phyloP scores from a whole-genome alignment of 2,888 invertebrate genomes.

The Ecdyonurus torrentis region DNA sequence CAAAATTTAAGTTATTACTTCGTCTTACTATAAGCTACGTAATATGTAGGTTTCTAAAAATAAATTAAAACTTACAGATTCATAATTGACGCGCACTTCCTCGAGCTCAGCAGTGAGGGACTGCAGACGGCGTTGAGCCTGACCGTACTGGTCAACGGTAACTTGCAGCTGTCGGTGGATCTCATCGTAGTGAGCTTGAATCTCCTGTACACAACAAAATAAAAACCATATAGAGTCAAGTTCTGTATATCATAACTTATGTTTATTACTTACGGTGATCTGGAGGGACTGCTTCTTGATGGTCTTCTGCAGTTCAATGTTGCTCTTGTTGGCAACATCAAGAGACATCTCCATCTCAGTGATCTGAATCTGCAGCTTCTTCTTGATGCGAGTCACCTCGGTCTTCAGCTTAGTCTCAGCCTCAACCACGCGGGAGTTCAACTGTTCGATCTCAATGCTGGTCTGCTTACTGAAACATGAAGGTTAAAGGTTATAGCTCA shows the following conservation, averaged over 20 bases:
- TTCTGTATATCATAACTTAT: background rate
- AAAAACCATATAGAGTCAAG: background rate
- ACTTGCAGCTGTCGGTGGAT: slow-evolving; percentile 90
- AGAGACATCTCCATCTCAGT: slow-evolving; percentile 92
- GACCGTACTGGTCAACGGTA: slow-evolving; percentile 82
- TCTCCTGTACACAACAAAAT: slow-evolving; percentile 38
- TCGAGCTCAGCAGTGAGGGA: slow-evolving; percentile 88
- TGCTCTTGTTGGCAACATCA: slow-evolving; percentile 96
- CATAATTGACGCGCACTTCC: slow-evolving; percentile 84
- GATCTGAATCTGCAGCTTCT: slow-evolving; percentile 96
- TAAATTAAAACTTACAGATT: slow-evolving; percentile 25
- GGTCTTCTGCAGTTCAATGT: slow-evolving; percentile 92
- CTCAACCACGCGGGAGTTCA: slow-evolving; percentile 87
- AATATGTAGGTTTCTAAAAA: background rate
- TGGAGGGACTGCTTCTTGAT: slow-evolving; percentile 94
- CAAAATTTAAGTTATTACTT: slow-evolving; percentile 3
- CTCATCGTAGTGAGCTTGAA: slow-evolving; percentile 93
- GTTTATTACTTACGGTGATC: slow-evolving; percentile 39
- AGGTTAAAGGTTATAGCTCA: too few species aligned
- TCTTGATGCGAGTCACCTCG: slow-evolving; percentile 93
- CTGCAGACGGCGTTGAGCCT: slow-evolving; percentile 79
- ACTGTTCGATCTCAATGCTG: slow-evolving; percentile 93
- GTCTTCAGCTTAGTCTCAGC: slow-evolving; percentile 92
- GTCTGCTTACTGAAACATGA: slow-evolving; percentile 70
- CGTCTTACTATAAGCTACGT: background rate